Percentiles rank a stretch among this genome's conserved stretches.
Evolutionary conservation across 2,113 vertebrate species (phyloP).

Genomic region (Phocoena sinus): DNA sequence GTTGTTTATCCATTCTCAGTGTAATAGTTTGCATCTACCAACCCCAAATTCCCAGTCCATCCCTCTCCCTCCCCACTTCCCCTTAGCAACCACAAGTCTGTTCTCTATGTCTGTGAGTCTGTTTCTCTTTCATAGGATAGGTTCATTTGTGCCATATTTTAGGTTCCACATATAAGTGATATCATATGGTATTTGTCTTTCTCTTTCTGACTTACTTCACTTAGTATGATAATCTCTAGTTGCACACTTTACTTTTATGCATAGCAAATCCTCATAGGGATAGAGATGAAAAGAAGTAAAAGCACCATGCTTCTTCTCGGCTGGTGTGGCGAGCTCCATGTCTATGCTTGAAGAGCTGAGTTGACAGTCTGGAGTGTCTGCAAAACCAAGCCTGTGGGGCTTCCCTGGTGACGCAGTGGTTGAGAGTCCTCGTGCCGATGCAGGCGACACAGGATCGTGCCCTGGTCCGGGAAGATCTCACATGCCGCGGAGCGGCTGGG

Average conservation of each 20-base stretch:
- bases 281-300: too few relatives aligned
- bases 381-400: not conserved
- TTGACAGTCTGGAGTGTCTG: not conserved
- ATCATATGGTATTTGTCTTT: not conserved
- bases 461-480: too few relatives aligned
- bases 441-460: too few relatives aligned
- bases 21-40: not conserved
- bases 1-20: not conserved
- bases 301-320: rapidly evolving
- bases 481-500: too few relatives aligned
- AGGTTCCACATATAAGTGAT: not conserved
- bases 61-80: not conserved
- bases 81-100: not conserved
- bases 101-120: not conserved
- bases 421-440: too few relatives aligned
- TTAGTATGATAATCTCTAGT: not conserved
- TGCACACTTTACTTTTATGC: not conserved
- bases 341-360: not conserved
- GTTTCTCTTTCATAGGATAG: not conserved
- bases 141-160: not conserved
- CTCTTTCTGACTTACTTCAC: not conserved
- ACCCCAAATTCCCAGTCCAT: not conserved
- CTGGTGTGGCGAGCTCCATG: rapidly evolving
- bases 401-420: too few relatives aligned
- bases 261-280: not conserved